Evolutionary conservation across 2,113 vertebrate genomes (phyloP).

Genomic region (Salvelinus alpinus): DNA sequence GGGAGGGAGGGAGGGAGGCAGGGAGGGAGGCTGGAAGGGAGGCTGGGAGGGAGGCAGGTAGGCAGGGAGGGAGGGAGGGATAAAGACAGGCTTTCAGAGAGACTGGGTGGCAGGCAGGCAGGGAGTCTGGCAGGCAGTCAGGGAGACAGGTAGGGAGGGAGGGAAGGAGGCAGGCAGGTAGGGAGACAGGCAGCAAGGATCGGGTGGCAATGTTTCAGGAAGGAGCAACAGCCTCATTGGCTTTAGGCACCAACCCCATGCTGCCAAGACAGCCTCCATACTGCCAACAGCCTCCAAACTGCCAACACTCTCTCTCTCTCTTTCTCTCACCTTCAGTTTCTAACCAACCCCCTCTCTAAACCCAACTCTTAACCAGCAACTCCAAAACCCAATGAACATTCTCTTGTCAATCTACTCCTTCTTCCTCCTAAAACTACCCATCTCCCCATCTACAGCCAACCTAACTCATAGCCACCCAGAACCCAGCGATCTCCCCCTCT

Average conservation of each 20-base stretch:
- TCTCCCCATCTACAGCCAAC: too few species aligned
- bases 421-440: not conserved
- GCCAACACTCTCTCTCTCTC: not conserved
- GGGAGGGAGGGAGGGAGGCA: not conserved
- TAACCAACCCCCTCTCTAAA: conserved; percentile 11
- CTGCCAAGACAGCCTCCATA: conserved; percentile 59
- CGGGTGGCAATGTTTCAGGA: conserved; percentile 15
- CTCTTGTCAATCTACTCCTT: not conserved
- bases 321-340: not conserved
- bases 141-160: too few species aligned
- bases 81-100: too few species aligned
- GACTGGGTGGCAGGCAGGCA: too few species aligned
- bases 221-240: conserved; percentile 25
- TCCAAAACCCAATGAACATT: conserved; percentile 41
- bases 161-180: too few species aligned
- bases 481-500: conserved; percentile 26
- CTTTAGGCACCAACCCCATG: conserved; percentile 69
- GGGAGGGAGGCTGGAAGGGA: not conserved
- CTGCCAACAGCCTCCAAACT: conserved; percentile 6
- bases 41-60: not conserved
- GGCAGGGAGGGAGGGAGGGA: conserved; percentile 26
- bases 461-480: not conserved
- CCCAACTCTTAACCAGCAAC: conserved; percentile 25
- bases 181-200: too few species aligned
- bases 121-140: too few species aligned